Conservation (phyloP, 2,888 invertebrate genomes). For the Callinectes sapidus region DNA sequence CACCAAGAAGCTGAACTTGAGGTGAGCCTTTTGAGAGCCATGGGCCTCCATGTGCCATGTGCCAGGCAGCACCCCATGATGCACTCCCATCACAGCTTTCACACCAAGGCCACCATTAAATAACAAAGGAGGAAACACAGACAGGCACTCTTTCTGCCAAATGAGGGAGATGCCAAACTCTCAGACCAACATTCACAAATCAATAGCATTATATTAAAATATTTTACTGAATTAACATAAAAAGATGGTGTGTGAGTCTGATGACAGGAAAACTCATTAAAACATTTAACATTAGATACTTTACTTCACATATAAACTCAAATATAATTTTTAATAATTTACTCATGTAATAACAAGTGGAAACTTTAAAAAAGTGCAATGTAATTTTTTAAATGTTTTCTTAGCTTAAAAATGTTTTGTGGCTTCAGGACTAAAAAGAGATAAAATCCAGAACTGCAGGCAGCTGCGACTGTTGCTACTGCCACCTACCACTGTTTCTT, state of each 20-base stretch:
- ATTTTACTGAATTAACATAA: conserved; percentile 29
- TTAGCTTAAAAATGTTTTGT: conserved; percentile 49
- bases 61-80: background rate
- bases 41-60: background rate
- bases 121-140: background rate
- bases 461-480: background rate
- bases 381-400: background rate
- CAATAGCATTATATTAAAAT: background rate
- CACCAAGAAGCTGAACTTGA: background rate
- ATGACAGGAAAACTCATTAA: background rate
- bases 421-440: conserved; percentile 48
- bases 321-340: conserved; percentile 26
- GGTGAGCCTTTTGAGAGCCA: background rate
- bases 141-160: conserved; percentile 14
- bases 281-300: background rate
- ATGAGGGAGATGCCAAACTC: background rate
- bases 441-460: conserved; percentile 16
- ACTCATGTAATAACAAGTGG: conserved; percentile 5
- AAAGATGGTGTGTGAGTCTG: background rate
- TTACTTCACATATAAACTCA: conserved; percentile 33
- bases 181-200: background rate
- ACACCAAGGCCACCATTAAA: conserved; percentile 13
- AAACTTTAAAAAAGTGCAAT: background rate
- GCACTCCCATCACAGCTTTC: background rate
- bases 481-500: conserved; percentile 94